Evolutionary conservation across 2,797 vertebrate species (phyloP), one percentile per base, ranked within the genome.

Genomic region (Poeciliopsis paucimaculata): DNA sequence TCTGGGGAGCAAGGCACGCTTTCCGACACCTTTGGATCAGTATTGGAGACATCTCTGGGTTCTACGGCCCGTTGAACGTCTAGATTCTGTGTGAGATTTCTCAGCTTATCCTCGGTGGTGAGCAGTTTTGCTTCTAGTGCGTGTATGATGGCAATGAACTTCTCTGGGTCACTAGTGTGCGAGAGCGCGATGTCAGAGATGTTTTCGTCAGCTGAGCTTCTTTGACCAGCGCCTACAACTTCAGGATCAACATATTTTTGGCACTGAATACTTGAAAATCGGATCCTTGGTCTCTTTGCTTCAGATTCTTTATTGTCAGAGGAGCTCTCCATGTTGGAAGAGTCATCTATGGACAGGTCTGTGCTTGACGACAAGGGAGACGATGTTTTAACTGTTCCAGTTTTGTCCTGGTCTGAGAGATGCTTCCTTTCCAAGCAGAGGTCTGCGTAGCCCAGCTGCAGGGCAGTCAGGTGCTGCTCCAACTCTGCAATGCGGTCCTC

Each of bases 201-300:
- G 51, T 93, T 96, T 60, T 94, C 96, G 86, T 97, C 96, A 12
- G 94, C 94, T 47, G 92, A 84, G 23, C 87, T 87, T 47, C 96
- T 96, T 80, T 97, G 96, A 77, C 92, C 91, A 71, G 94, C 93
- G 64, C 97, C 97, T 0, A 95, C 87, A 36, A 94, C 95, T 0
- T 98, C 97, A 0, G 95, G 86, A 39, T 93, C 95, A 9, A 95
- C 92, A 43, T 98, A 98, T 87, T 96, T 98, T 92, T 99, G 98
- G 93, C 98, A 97, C 86, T 98, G 98, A 89, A 98, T 99, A 36
- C 92, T 98, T 0, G 98, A 97, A 91, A 99, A 99, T 13, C 97
- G 96, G 82, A 99, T 99, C 82, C 97, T 96, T 92, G 96, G 98
- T 81, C 96, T 96, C 90, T 98, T 98, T 72, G 95, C 84, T 47